Percentiles rank a stretch among this genome's conserved stretches.
These are phyloP conservation scores for Miichthys miiuy DNA, from an alignment of 2,797 vertebrate genomes.

Conservation along the genomic window DNA sequence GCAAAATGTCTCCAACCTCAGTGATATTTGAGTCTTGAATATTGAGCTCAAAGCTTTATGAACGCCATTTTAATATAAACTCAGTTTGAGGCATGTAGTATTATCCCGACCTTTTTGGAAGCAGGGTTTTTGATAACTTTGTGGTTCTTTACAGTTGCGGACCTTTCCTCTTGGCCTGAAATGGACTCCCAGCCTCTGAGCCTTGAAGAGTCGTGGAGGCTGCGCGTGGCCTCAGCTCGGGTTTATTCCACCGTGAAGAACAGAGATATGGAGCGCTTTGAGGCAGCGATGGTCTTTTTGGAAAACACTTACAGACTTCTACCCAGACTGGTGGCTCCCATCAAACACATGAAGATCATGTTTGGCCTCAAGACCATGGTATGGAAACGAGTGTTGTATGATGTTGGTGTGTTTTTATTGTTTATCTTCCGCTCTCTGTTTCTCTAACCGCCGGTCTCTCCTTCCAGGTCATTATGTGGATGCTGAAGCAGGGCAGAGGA, in stretches of 20 bases:
- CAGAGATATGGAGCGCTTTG: slow-evolving; percentile 72
- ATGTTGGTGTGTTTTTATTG: neutral
- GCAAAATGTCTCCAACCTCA: no score
- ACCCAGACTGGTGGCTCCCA: slow-evolving; percentile 76
- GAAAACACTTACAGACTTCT: slow-evolving; percentile 70
- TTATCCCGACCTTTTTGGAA: no score
- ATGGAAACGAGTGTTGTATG: slow-evolving; percentile 4
- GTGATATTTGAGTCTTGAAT: no score
- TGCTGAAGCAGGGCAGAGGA: slow-evolving; percentile 71
- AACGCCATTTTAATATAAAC: no score
- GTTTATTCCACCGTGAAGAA: slow-evolving; percentile 68
- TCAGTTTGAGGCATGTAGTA: no score
- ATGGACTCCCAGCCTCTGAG: slow-evolving; percentile 67
- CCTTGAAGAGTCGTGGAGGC: slow-evolving; percentile 71
- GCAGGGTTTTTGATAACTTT: no score
- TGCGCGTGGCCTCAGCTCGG: slow-evolving; percentile 76
- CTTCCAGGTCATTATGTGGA: slow-evolving; percentile 82
- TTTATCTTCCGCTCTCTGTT: neutral
- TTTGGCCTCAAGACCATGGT: slow-evolving; percentile 87
- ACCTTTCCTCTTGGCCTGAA: slow-evolving; percentile 67
- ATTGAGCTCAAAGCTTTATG: no score
- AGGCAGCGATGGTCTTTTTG: slow-evolving; percentile 71
- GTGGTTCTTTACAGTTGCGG: slow-evolving; percentile 61
- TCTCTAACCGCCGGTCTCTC: neutral
- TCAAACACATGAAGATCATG: slow-evolving; percentile 87